Conservation (phyloP, 2,113 vertebrate species). For the Leucosticte australis region DNA sequence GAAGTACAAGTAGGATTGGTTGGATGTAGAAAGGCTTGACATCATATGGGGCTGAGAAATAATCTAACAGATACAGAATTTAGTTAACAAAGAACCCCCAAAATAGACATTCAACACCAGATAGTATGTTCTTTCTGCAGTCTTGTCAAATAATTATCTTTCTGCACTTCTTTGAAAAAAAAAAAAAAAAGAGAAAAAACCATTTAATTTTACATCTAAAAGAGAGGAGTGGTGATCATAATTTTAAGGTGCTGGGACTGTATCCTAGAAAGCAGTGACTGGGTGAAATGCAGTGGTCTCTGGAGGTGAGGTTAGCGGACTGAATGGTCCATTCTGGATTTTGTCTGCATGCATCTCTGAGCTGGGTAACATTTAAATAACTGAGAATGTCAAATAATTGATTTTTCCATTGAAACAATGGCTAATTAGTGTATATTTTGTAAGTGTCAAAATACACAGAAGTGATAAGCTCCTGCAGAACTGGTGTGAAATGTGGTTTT, state of each 20-base stretch:
- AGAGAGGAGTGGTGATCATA: not conserved
- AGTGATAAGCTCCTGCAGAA: not conserved
- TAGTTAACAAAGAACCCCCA: not conserved
- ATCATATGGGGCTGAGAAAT: not conserved
- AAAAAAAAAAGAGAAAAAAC: not conserved
- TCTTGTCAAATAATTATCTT: not conserved
- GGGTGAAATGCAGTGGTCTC: not conserved
- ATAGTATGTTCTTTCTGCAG: not conserved
- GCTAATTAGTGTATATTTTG: not conserved
- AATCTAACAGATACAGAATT: not conserved
- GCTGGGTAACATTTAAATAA: not conserved
- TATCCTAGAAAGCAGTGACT: not conserved
- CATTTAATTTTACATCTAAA: not conserved
- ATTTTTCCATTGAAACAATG: constrained; percentile 48
- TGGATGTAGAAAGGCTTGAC: not conserved
- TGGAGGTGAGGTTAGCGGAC: not conserved
- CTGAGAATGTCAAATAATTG: constrained; percentile 34
- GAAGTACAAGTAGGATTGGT: not conserved
- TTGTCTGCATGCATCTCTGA: not conserved
- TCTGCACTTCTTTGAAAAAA: not conserved
- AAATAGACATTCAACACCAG: not conserved
- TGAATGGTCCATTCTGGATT: not conserved
- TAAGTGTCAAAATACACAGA: not conserved
- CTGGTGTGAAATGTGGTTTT: not conserved
- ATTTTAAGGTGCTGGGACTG: not conserved